phyloP scores from a whole-genome alignment of 2,113 vertebrate genomes.

The Elachura formosa region DNA sequence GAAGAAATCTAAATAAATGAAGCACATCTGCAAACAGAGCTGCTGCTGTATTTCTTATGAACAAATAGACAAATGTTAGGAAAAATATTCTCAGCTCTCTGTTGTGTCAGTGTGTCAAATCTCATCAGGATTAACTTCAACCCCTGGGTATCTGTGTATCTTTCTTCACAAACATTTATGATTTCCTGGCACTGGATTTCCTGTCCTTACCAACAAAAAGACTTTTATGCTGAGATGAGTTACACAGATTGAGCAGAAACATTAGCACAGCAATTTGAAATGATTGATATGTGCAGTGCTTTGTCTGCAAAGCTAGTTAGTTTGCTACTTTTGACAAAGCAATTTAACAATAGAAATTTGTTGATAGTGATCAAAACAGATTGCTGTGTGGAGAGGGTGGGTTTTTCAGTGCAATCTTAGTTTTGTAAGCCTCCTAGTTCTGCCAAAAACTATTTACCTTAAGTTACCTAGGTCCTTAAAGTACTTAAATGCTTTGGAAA shows the following conservation, averaged over 20 bases:
- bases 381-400: background rate
- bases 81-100: background rate
- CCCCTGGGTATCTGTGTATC: background rate
- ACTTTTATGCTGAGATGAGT: background rate
- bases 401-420: background rate
- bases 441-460: background rate
- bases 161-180: constrained; percentile 5
- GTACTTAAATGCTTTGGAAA: background rate
- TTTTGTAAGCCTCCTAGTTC: background rate
- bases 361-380: background rate
- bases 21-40: constrained; percentile 41
- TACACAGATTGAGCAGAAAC: background rate
- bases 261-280: background rate
- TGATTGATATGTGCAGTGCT: background rate
- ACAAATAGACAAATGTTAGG: constrained; percentile 26
- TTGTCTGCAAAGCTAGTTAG: background rate
- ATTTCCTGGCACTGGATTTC: background rate
- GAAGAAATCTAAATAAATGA: constrained; percentile 53
- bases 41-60: constrained; percentile 13
- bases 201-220: background rate
- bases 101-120: constrained; percentile 22
- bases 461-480: background rate
- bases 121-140: constrained; percentile 39
- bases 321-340: background rate
- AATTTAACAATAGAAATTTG: background rate